Evolutionary conservation across 2,113 vertebrate species (phyloP).

Genomic region (Axis porcinus): DNA sequence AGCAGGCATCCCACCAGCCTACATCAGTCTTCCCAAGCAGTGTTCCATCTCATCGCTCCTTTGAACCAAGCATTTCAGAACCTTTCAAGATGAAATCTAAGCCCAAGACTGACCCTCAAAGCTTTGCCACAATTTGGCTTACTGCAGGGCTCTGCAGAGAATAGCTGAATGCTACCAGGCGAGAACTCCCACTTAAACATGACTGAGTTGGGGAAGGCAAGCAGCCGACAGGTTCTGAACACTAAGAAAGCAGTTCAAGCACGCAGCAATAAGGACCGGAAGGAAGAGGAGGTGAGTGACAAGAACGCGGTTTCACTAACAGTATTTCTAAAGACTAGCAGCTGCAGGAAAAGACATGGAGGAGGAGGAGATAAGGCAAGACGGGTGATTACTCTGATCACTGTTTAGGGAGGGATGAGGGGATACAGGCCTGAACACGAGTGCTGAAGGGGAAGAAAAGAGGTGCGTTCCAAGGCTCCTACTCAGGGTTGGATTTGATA

Average conservation of each 20-base stretch:
- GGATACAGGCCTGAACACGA: neutral
- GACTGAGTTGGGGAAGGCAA: too few relatives aligned
- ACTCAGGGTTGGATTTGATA: neutral
- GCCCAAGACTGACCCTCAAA: neutral
- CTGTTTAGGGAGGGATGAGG: neutral
- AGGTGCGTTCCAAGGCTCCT: neutral
- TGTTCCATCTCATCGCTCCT: neutral
- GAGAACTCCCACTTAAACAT: neutral
- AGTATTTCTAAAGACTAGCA: neutral
- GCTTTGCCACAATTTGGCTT: neutral
- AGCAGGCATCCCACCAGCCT: neutral
- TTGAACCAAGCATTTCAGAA: neutral
- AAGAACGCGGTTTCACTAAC: neutral
- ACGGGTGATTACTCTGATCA: accelerated
- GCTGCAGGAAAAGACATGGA: neutral
- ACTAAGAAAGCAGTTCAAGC: neutral
- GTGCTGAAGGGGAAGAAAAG: neutral
- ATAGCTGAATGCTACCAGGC: neutral
- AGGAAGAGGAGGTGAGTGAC: neutral
- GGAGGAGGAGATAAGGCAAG: neutral
- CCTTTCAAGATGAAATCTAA: neutral
- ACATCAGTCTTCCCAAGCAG: neutral
- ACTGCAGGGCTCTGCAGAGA: neutral
- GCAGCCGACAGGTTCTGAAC: neutral
- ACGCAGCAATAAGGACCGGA: neutral